Evolutionary conservation across 2,888 invertebrate species (phyloP).

Genomic region (Chesias legatella): DNA sequence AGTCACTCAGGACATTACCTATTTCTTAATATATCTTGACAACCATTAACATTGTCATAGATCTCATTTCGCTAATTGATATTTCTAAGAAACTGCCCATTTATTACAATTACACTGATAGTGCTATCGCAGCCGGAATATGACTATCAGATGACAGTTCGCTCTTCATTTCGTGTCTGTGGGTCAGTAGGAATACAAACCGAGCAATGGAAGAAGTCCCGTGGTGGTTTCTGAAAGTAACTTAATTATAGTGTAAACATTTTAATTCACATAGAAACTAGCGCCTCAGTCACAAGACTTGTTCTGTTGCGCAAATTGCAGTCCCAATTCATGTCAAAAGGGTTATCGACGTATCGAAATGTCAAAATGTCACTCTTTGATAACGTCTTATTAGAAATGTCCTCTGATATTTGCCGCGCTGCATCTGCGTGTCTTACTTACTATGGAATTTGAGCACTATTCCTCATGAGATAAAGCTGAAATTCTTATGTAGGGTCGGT

Average conservation of each 20-base stretch:
- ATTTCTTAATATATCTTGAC: too few species aligned
- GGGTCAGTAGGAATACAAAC: slow-evolving; percentile 27
- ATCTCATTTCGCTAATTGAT: slow-evolving; percentile 24
- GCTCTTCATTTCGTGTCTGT: slow-evolving; percentile 38
- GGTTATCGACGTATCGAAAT: slow-evolving; percentile 39
- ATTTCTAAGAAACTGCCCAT: slow-evolving; percentile 36
- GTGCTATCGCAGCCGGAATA: slow-evolving; percentile 21
- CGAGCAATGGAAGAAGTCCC: too few species aligned
- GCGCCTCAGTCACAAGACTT: too few species aligned
- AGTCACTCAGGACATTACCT: too few species aligned
- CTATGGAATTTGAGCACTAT: not conserved
- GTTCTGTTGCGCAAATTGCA: not conserved
- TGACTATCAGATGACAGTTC: slow-evolving; percentile 34
- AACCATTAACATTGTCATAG: slow-evolving; percentile 4
- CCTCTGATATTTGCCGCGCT: slow-evolving; percentile 38
- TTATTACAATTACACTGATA: slow-evolving; percentile 29
- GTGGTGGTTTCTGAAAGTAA: too few species aligned
- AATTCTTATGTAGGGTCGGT: not conserved
- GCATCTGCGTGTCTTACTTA: not conserved
- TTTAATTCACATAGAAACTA: too few species aligned
- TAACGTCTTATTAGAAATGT: slow-evolving; percentile 29
- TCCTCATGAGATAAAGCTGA: not conserved
- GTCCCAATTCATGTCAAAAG: slow-evolving; percentile 28
- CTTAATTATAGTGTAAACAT: too few species aligned
- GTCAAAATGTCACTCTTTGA: slow-evolving; percentile 28